phyloP scores from a whole-genome alignment of 2,113 vertebrate genomes.

The Campylomormyrus tamandua region DNA sequence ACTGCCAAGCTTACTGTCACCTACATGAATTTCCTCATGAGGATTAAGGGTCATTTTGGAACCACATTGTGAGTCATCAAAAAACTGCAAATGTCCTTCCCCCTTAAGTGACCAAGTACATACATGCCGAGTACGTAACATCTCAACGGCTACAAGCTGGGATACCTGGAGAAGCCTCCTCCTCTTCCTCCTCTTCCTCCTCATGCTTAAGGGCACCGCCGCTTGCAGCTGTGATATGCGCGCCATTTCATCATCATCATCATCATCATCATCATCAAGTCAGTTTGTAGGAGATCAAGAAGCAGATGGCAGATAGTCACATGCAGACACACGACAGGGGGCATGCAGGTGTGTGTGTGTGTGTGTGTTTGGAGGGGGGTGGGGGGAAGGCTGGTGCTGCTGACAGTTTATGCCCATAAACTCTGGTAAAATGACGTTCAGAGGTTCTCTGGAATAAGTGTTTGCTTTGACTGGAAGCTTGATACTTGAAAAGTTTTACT shows the following conservation, averaged over 20 bases:
- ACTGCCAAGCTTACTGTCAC: not conserved
- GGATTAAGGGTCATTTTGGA: not conserved
- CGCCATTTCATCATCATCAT: too few relatives aligned
- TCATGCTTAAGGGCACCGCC: not conserved
- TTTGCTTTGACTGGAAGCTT: too few relatives aligned
- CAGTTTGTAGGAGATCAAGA: not conserved
- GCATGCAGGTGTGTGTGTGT: not conserved
- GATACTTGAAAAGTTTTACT: too few relatives aligned
- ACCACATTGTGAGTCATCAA: not conserved
- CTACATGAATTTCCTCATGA: not conserved
- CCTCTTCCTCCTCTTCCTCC: too few relatives aligned
- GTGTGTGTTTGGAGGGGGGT: too few relatives aligned
- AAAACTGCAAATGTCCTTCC: not conserved
- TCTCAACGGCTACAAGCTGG: not conserved
- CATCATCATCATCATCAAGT: not conserved
- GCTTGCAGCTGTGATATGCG: not conserved
- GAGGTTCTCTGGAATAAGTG: too few relatives aligned
- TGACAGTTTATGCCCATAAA: not conserved
- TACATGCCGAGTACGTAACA: not conserved
- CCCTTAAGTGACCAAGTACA: not conserved
- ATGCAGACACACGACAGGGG: not conserved
- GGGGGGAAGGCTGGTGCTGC: not conserved
- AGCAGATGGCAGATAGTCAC: not conserved
- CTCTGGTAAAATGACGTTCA: not conserved
- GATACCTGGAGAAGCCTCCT: not conserved